Evolutionary conservation across 2,797 vertebrate genomes (phyloP).

Genomic region (Bovichtus diacanthus): DNA sequence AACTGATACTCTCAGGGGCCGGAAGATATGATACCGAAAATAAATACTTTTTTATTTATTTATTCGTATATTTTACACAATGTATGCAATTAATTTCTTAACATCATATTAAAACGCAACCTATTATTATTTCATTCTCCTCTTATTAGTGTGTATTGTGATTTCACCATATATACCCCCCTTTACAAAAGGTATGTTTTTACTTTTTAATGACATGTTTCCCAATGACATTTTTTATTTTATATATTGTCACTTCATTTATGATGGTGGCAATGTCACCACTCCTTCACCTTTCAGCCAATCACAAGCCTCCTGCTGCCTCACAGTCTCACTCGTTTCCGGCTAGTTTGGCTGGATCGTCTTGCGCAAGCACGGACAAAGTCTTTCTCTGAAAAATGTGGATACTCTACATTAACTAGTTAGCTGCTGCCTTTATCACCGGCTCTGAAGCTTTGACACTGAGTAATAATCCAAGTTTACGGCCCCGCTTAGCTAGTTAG

Average conservation of each 20-base stretch:
- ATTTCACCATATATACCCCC: not conserved
- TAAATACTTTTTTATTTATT: not conserved
- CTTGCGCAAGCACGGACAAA: too few relatives aligned
- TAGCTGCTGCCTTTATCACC: too few relatives aligned
- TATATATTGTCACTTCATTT: too few relatives aligned
- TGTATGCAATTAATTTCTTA: not conserved
- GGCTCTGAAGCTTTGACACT: too few relatives aligned
- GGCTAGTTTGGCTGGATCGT: too few relatives aligned
- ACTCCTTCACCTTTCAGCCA: not conserved
- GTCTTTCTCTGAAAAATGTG: too few relatives aligned
- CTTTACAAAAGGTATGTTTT: not conserved
- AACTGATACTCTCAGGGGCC: slow-evolving; percentile 74
- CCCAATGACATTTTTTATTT: not conserved
- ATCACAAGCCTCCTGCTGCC: too few relatives aligned
- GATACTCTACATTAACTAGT: too few relatives aligned
- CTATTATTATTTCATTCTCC: not conserved
- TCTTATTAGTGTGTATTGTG: not conserved
- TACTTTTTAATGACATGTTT: not conserved
- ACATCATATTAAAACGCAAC: not conserved
- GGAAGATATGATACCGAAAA: not conserved
- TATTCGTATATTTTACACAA: not conserved
- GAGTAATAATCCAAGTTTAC: too few relatives aligned
- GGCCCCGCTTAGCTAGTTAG: too few relatives aligned
- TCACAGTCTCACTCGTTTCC: too few relatives aligned
- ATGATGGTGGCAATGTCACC: not conserved